phyloP scores from a whole-genome alignment of 2,888 invertebrate species.

The Drosophila maculinotata region DNA sequence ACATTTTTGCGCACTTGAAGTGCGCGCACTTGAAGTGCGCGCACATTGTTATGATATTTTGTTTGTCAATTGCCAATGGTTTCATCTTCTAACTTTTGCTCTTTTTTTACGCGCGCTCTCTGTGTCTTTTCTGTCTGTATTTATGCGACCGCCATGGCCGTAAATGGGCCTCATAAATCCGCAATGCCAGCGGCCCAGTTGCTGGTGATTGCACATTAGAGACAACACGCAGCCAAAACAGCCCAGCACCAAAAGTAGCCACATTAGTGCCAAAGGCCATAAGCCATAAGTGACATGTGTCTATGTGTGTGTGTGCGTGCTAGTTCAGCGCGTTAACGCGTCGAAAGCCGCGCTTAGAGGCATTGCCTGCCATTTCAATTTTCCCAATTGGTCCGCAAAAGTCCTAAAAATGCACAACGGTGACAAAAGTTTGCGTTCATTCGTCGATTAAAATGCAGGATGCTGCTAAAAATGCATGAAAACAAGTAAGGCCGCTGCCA shows the following conservation, averaged over 20 bases:
- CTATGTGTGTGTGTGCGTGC: slow-evolving; percentile 7
- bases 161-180: slow-evolving; percentile 63
- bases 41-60: slow-evolving; percentile 53
- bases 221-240: slow-evolving; percentile 37
- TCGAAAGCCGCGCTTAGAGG: slow-evolving; percentile 71
- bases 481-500: background rate
- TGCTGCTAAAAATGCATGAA: slow-evolving; percentile 17
- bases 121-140: slow-evolving; percentile 3
- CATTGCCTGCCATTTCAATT: slow-evolving; percentile 60
- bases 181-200: slow-evolving; percentile 53
- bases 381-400: slow-evolving; percentile 33
- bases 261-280: slow-evolving; percentile 72
- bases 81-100: slow-evolving; percentile 9
- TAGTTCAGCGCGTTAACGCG: slow-evolving; percentile 65
- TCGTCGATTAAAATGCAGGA: slow-evolving; percentile 36
- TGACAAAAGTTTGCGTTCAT: slow-evolving; percentile 52
- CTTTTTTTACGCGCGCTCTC: background rate
- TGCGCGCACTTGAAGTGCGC: slow-evolving; percentile 28
- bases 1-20: too few relatives aligned
- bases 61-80: slow-evolving; percentile 58
- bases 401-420: slow-evolving; percentile 25
- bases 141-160: slow-evolving; percentile 41
- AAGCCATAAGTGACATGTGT: slow-evolving; percentile 50
- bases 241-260: slow-evolving; percentile 64
- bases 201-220: slow-evolving; percentile 60